Base-by-base conservation (phyloP, 2,888 invertebrate genomes). In the Alitta virens region DNA sequence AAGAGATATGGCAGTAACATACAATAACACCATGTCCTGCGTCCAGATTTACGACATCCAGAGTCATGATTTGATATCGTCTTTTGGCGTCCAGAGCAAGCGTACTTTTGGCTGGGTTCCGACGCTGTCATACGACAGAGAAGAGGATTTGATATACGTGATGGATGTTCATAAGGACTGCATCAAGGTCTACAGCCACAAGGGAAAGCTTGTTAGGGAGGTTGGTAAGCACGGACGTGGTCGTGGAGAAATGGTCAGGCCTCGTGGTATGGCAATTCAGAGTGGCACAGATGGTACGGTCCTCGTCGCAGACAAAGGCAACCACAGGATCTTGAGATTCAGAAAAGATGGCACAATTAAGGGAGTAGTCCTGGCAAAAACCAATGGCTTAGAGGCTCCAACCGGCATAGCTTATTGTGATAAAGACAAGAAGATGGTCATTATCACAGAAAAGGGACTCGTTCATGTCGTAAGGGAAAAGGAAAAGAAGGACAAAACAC, bases 401-500 rank as follows among this genome's bases (percentile, higher is more conserved):
- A 49, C 51, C 5, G 49, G 49, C 9, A 51, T 59, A 14, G 50
- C 42, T 16, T 33, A 33, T 12, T 23, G 49, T 24, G 38, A 38
- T 38, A 51, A 25, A 3, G 18, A 38, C 21, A 42, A 27, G 23
- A 50, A 26, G n/a, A 18, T 12, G 16, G 24, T 59, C n/a, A 51
- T 52, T 12, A 51, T 51, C 2, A 59, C 59, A 18, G 59, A 59
- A 7, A 59, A 59, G n/a, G 59, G 59, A 23, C 40, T 52, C 5
- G 52, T 59, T 14, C 59, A 59, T 24, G 38, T 59, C 9, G 21
- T 51, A 14, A 3, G 23, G 16, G 18, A 49, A 7, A 49, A 18
- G 16, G 7, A 33, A 33, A 33, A 33, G 33, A 33, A 33, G 12
- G 33, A 33, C 12, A 12, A 33, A n/a, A n/a, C n/a, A n/a, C n/a